Evolutionary conservation across 2,888 invertebrate genomes (phyloP).

Genomic region (Diarsia rubi): DNA sequence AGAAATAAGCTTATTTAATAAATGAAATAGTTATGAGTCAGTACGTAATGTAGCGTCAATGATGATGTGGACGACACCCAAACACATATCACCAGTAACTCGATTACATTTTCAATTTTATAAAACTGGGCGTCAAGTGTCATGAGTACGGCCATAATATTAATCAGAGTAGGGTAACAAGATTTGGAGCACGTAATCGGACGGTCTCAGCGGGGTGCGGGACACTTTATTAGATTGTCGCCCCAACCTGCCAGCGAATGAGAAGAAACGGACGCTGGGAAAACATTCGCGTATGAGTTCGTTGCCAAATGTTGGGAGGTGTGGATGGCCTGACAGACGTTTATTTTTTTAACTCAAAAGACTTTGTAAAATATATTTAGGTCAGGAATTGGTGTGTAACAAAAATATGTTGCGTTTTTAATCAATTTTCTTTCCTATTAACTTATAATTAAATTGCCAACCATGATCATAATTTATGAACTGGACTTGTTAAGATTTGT

Average conservation of each 20-base stretch:
- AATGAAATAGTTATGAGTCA: constrained; percentile 10
- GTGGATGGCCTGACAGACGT: constrained; percentile 23
- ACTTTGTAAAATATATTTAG: constrained; percentile 20
- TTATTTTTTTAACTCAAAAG: constrained; percentile 21
- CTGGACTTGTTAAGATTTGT: too few relatives aligned
- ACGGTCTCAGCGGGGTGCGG: constrained; percentile 87
- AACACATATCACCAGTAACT: constrained; percentile 67
- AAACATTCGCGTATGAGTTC: constrained; percentile 58
- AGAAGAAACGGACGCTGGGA: constrained; percentile 64
- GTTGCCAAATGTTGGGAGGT: constrained; percentile 63
- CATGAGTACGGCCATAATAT: constrained; percentile 83
- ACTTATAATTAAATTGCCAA: neutral
- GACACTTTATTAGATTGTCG: constrained; percentile 89
- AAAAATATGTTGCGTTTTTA: neutral
- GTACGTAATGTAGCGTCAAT: constrained; percentile 3
- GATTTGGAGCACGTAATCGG: constrained; percentile 87
- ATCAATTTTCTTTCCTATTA: neutral
- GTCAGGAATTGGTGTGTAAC: constrained; percentile 7
- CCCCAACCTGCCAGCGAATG: constrained; percentile 84
- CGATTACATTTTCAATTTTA: constrained; percentile 83
- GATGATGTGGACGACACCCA: constrained; percentile 21
- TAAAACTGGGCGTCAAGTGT: constrained; percentile 74
- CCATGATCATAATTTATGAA: neutral
- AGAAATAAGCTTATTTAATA: too few relatives aligned
- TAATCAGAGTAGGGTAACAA: constrained; percentile 90